Evolutionary conservation across 2,113 vertebrate genomes (phyloP).

Genomic region (Dasyprocta punctata): DNA sequence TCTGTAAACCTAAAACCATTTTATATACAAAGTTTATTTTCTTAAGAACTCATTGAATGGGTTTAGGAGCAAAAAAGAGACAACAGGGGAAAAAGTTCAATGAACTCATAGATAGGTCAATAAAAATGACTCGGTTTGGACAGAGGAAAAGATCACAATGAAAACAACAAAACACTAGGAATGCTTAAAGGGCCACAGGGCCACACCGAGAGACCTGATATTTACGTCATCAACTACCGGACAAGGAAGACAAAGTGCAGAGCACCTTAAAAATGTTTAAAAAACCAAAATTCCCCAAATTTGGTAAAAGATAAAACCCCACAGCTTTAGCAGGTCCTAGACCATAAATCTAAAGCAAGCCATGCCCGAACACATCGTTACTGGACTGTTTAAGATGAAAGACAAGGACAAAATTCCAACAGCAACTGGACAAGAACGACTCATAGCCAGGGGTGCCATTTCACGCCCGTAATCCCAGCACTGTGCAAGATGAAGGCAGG

Average conservation of each 20-base stretch:
- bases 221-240: neutral
- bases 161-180: no score
- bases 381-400: neutral
- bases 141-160: no score
- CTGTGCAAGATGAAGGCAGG: no score
- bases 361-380: neutral
- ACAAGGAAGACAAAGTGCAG: neutral
- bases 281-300: neutral
- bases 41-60: no score
- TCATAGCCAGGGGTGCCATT: neutral
- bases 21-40: no score
- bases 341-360: neutral
- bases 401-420: neutral
- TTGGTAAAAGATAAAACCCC: neutral
- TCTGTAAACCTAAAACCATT: no score
- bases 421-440: neutral
- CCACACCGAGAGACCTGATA: rapidly evolving
- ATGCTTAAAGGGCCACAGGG: no score
- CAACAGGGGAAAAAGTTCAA: no score
- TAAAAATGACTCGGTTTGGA: no score
- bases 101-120: no score
- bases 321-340: neutral
- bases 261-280: neutral
- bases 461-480: neutral
- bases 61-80: no score